These are phyloP conservation scores for Python bivittatus DNA, from an alignment of 2,113 vertebrate genomes.

Conservation along the genomic window DNA sequence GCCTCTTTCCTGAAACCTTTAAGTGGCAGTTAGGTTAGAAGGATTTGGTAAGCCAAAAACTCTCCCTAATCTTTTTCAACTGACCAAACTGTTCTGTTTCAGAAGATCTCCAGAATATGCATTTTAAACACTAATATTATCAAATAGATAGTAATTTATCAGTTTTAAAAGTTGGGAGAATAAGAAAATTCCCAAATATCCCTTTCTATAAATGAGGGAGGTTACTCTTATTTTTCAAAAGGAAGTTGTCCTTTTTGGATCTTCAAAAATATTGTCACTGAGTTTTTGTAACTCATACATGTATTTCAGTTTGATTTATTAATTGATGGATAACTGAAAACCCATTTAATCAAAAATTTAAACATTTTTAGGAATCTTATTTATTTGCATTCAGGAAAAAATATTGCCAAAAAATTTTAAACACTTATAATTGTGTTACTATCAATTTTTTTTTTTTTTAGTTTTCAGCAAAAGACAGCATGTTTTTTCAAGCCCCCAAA, in stretches of 20 bases:
- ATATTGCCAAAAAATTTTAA: background rate
- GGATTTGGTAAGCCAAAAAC: background rate
- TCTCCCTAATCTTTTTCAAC: background rate
- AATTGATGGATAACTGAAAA: background rate
- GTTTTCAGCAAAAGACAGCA: slow-evolving; percentile 50
- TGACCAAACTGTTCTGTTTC: background rate
- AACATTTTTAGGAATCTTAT: background rate
- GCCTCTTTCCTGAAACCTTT: background rate
- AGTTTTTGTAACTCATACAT: background rate
- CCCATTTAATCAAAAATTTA: background rate
- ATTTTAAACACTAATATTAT: background rate
- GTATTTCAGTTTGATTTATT: background rate
- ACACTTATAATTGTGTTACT: slow-evolving; percentile 34
- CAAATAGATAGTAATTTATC: background rate
- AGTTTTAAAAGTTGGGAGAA: background rate
- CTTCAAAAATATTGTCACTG: background rate
- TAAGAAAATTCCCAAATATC: background rate
- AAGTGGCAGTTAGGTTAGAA: background rate
- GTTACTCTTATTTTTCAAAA: background rate
- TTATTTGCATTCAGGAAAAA: background rate
- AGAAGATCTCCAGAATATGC: background rate
- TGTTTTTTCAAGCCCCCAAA: slow-evolving; percentile 63
- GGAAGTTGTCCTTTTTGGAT: background rate
- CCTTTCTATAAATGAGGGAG: background rate
- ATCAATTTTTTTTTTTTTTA: slow-evolving; percentile 47